These are phyloP conservation scores for Tupaia tana DNA, from an alignment of 2,113 vertebrate genomes.

Conservation along the genomic window DNA sequence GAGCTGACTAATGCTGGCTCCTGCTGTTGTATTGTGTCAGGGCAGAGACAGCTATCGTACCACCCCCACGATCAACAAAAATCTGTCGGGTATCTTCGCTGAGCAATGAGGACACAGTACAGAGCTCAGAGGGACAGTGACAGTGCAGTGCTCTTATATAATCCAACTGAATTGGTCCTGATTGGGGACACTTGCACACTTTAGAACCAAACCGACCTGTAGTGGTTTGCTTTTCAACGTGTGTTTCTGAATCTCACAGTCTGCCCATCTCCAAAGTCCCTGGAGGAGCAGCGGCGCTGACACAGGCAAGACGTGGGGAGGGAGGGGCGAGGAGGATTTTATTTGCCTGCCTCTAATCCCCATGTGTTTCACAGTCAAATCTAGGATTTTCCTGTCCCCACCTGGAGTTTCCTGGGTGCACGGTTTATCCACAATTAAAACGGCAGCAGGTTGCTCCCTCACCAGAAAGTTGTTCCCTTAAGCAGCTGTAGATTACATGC, in stretches of 20 bases:
- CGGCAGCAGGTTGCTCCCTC: conserved; percentile 4
- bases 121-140: background rate
- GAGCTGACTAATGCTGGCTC: conserved; percentile 24
- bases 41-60: conserved; percentile 23
- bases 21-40: background rate
- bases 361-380: conserved; percentile 39
- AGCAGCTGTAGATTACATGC: conserved; percentile 68
- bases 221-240: background rate
- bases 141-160: background rate
- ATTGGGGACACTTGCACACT: background rate
- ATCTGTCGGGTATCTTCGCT: background rate
- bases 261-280: background rate
- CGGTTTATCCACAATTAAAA: conserved; percentile 72
- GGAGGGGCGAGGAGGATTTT: background rate
- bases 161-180: conserved; percentile 18
- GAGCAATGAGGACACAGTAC: background rate
- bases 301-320: background rate
- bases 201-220: background rate
- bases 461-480: conserved; percentile 31
- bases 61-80: conserved; percentile 42
- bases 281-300: background rate
- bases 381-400: conserved; percentile 69
- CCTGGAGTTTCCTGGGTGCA: conserved; percentile 23
- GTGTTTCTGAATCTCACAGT: conserved; percentile 10
- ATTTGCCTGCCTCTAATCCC: conserved; percentile 69